phyloP scores from a whole-genome alignment of 2,888 invertebrate genomes.

The Aspidapion aeneum region DNA sequence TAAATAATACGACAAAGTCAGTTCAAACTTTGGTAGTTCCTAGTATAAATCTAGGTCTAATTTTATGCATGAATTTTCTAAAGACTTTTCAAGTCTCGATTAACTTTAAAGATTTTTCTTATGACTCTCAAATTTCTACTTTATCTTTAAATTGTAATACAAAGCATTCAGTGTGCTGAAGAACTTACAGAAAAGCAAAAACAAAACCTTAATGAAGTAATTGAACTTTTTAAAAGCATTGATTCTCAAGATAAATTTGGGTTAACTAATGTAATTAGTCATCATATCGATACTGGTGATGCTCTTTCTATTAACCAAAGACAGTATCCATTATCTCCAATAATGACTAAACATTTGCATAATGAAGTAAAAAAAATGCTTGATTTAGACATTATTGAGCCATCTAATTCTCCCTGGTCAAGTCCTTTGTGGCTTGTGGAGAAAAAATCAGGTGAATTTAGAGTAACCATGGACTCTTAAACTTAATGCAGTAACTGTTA shows the following conservation, averaged over 20 bases:
- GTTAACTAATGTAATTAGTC: conserved; percentile 5
- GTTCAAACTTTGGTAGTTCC: conserved; percentile 10
- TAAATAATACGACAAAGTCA: conserved; percentile 5
- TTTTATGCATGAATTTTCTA: conserved; percentile 13
- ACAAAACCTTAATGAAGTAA: background rate
- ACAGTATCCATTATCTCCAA: conserved; percentile 15
- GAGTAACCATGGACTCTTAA: conserved; percentile 36
- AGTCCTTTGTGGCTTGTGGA: conserved; percentile 32
- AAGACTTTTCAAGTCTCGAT: background rate
- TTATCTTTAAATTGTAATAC: background rate
- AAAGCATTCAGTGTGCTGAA: background rate
- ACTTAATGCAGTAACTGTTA: no score
- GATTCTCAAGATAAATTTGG: background rate
- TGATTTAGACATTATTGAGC: conserved; percentile 18
- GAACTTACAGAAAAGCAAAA: background rate
- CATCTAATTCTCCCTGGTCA: conserved; percentile 32
- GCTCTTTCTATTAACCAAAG: conserved; percentile 9
- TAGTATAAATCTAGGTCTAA: background rate
- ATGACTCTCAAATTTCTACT: background rate
- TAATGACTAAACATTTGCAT: conserved; percentile 10
- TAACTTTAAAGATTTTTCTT: conserved; percentile 4
- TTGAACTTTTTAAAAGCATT: conserved; percentile 6
- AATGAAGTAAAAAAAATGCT: conserved; percentile 12
- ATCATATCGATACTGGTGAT: conserved; percentile 14
- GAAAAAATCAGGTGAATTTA: conserved; percentile 26